Percentiles rank a stretch among this genome's conserved stretches.
Evolutionary conservation across 2,888 invertebrate species (phyloP).

Genomic region (Hofmannophila pseudospretella): DNA sequence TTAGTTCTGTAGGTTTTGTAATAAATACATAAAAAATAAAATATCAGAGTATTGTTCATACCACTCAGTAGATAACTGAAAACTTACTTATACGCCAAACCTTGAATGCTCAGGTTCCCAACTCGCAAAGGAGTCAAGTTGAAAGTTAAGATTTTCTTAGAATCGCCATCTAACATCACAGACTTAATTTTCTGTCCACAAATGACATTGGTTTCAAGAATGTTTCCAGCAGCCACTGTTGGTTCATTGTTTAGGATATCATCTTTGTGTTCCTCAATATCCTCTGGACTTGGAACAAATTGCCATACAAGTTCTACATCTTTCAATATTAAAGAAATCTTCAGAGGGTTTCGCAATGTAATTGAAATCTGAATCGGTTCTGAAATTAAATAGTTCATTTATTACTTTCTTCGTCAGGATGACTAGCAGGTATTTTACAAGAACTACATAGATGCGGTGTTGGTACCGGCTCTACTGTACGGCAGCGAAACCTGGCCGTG

Average conservation of each 20-base stretch:
- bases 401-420: too few relatives aligned
- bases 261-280: constrained; percentile 31
- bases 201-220: constrained; percentile 58
- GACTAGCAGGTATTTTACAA: too few relatives aligned
- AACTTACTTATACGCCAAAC: constrained; percentile 83
- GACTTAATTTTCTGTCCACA: constrained; percentile 77
- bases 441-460: too few relatives aligned
- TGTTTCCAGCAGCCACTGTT: constrained; percentile 40
- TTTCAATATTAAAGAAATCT: constrained; percentile 82
- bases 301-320: constrained; percentile 86
- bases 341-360: constrained; percentile 85
- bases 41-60: too few relatives aligned
- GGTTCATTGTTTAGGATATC: constrained; percentile 49
- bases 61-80: too few relatives aligned
- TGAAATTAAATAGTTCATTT: constrained; percentile 50
- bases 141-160: constrained; percentile 81
- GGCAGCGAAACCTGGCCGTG: too few relatives aligned
- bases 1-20: too few relatives aligned
- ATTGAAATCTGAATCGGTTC: constrained; percentile 90
- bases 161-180: constrained; percentile 76
- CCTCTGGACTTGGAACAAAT: constrained; percentile 54
- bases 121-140: constrained; percentile 84
- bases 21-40: too few relatives aligned
- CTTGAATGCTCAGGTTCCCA: constrained; percentile 85
- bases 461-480: too few relatives aligned